Percentiles rank a stretch among this genome's conserved stretches.
These are phyloP conservation scores for Rosalia funebris DNA, from an alignment of 2,888 invertebrate species.

Conservation along the genomic window DNA sequence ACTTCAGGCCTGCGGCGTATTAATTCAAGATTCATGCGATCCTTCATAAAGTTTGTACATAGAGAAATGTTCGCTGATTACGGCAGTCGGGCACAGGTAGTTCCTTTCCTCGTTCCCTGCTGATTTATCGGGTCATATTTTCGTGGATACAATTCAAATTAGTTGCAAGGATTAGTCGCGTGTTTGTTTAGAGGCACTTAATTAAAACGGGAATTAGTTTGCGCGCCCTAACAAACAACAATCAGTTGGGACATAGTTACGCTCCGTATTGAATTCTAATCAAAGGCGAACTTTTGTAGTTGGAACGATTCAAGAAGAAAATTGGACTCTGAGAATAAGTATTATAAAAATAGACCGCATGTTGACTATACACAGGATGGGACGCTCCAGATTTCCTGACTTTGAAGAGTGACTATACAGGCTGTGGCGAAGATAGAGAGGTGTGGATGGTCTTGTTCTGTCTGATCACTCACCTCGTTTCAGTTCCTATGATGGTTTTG, in stretches of 20 bases:
- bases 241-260: neutral
- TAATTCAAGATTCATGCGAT: constrained; percentile 54
- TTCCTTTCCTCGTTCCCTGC: constrained; percentile 33
- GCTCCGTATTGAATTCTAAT: neutral
- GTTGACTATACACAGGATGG: no score
- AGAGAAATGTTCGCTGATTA: constrained; percentile 45
- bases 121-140: constrained; percentile 45
- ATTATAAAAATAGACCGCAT: no score
- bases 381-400: no score
- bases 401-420: no score
- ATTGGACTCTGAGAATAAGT: no score
- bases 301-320: no score
- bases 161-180: constrained; percentile 27
- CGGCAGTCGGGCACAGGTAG: constrained; percentile 38
- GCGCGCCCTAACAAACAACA: constrained; percentile 1
- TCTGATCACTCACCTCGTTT: no score
- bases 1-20: constrained; percentile 51
- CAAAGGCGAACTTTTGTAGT: no score
- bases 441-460: no score
- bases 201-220: constrained; percentile 29
- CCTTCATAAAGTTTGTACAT: constrained; percentile 47
- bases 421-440: no score
- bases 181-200: constrained; percentile 29
- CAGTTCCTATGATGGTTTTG: no score
- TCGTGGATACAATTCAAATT: constrained; percentile 36